These are phyloP conservation scores for Lypha dubia DNA, from an alignment of 2,888 invertebrate species.

Conservation along the genomic window DNA sequence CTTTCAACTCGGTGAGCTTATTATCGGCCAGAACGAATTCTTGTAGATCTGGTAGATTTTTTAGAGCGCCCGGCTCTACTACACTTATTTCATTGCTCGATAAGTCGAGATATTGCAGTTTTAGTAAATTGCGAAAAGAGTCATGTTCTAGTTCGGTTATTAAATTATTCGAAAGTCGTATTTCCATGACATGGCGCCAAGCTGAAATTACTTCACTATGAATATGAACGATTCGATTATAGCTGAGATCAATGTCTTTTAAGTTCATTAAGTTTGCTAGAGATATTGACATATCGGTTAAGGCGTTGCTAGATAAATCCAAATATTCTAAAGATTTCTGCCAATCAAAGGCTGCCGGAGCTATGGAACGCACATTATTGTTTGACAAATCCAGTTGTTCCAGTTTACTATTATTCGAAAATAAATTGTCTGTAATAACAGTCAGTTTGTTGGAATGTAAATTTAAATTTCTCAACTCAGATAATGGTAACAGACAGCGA, in stretches of 20 bases:
- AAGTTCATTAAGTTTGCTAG: conserved; percentile 88
- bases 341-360: conserved; percentile 86
- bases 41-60: conserved; percentile 87
- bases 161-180: conserved; percentile 90
- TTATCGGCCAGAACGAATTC: conserved; percentile 89
- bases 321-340: conserved; percentile 88
- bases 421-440: conserved; percentile 87
- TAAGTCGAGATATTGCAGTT: conserved; percentile 89
- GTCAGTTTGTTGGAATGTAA: conserved; percentile 91
- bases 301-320: conserved; percentile 90
- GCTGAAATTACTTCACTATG: conserved; percentile 88
- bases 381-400: conserved; percentile 89
- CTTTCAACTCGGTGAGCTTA: conserved; percentile 89
- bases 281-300: conserved; percentile 89
- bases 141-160: conserved; percentile 88
- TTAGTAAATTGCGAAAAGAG: conserved; percentile 88
- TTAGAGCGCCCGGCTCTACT: conserved; percentile 89
- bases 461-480: conserved; percentile 88
- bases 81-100: conserved; percentile 91
- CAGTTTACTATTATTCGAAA: conserved; percentile 87
- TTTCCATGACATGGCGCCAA: conserved; percentile 87
- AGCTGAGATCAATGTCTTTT: conserved; percentile 90
- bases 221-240: conserved; percentile 89
- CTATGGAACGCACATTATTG: conserved; percentile 89
- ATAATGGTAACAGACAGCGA: conserved; percentile 86